These are phyloP conservation scores for Erythrocebus patas DNA, from an alignment of 2,113 vertebrate genomes.

Conservation along the genomic window DNA sequence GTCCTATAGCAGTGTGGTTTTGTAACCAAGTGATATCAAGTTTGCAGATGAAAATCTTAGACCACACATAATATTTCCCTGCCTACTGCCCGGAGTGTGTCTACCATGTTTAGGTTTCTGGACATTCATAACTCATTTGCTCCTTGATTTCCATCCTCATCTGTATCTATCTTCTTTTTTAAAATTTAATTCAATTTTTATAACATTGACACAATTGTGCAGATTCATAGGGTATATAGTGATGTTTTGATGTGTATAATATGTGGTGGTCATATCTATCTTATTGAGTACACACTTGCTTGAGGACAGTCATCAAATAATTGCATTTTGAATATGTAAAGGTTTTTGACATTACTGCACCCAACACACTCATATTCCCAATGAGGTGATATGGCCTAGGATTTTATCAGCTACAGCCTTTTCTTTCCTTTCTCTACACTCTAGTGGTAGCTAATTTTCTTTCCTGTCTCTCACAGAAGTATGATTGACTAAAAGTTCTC, in stretches of 20 bases:
- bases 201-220: background rate
- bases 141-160: background rate
- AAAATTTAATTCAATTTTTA: background rate
- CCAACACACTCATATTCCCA: background rate
- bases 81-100: background rate
- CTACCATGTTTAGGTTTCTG: background rate
- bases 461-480: background rate
- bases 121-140: background rate
- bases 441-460: background rate
- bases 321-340: background rate
- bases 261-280: background rate
- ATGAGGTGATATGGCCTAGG: background rate
- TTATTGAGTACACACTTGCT: background rate
- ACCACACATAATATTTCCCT: fast-evolving
- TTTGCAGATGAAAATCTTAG: background rate
- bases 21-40: background rate
- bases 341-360: background rate
- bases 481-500: background rate
- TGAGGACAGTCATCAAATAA: background rate
- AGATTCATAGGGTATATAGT: background rate
- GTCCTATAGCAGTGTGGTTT: background rate
- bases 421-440: background rate
- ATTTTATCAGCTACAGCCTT: background rate
- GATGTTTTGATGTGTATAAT: background rate
- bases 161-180: background rate